Evolutionary conservation across 2,113 vertebrate species (phyloP).

Genomic region (Anthoscopus minutus): DNA sequence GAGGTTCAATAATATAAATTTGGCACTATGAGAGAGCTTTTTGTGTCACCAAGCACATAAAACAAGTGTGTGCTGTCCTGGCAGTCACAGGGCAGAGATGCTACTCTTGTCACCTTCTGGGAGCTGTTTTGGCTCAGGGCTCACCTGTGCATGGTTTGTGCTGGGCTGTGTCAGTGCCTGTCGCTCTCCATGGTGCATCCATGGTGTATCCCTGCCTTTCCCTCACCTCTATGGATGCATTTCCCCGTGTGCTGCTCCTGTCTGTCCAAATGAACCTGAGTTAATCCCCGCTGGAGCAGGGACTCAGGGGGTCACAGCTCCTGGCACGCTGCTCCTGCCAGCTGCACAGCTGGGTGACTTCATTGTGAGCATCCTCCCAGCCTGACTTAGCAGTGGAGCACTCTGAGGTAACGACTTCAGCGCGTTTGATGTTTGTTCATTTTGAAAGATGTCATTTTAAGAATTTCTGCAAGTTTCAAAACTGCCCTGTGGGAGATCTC

Average conservation of each 20-base stretch:
- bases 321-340: not conserved
- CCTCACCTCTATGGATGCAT: accelerated
- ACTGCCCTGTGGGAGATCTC: slow-evolving; percentile 68
- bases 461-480: slow-evolving; percentile 71
- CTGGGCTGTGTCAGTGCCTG: not conserved
- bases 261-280: not conserved
- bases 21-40: not conserved
- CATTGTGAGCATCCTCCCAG: slow-evolving; percentile 67
- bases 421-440: slow-evolving; percentile 68
- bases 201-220: accelerated
- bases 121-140: not conserved
- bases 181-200: not conserved
- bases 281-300: not conserved
- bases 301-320: not conserved
- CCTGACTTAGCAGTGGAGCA: slow-evolving; percentile 60
- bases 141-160: not conserved
- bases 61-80: not conserved
- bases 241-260: not conserved
- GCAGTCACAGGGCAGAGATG: not conserved
- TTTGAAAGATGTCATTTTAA: slow-evolving; percentile 79
- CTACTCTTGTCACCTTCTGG: not conserved
- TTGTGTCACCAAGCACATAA: not conserved
- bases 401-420: slow-evolving; percentile 64
- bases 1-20: not conserved
- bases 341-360: slow-evolving; percentile 39